Conservation (phyloP, 2,113 vertebrate species). For the Amphiprion ocellaris region DNA sequence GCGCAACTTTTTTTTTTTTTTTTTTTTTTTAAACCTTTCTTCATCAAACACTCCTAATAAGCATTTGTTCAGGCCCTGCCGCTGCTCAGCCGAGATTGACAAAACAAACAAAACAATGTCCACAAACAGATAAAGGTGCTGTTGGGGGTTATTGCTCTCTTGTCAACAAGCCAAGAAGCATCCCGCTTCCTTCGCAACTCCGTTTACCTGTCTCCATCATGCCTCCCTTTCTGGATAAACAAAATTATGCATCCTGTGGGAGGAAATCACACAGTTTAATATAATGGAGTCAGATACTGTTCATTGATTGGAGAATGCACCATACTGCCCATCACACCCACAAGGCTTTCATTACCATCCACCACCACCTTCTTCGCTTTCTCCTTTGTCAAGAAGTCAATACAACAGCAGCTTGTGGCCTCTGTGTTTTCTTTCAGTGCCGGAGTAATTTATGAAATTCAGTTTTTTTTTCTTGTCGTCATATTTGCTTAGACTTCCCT, state of each 20-base stretch:
- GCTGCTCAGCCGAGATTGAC: constrained; percentile 31
- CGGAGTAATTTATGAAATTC: constrained; percentile 34
- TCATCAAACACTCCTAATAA: constrained; percentile 44
- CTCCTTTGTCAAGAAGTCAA: constrained; percentile 13
- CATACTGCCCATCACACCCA: neutral
- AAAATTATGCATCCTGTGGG: constrained; percentile 44
- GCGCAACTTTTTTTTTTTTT: neutral
- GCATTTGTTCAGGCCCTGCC: constrained; percentile 2
- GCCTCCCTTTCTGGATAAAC: constrained; percentile 15
- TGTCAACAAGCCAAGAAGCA: constrained; percentile 38
- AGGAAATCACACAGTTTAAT: constrained; percentile 40
- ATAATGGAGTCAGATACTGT: constrained; percentile 46
- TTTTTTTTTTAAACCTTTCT: constrained; percentile 16
- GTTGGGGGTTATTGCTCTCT: constrained; percentile 59
- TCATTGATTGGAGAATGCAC: constrained; percentile 54
- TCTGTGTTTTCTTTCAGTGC: constrained; percentile 17
- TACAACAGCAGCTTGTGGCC: constrained; percentile 29
- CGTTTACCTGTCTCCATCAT: neutral
- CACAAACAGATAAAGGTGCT: constrained; percentile 32
- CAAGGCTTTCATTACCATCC: neutral
- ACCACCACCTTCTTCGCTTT: neutral
- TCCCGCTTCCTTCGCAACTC: constrained; percentile 3
- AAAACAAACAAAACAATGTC: constrained; percentile 42
- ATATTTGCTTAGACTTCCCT: constrained; percentile 6
- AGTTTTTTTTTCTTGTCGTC: neutral